Percentiles rank a stretch among this genome's conserved stretches.
Evolutionary conservation across 2,113 vertebrate genomes (phyloP).

Genomic region (Todiramphus saurophagus): DNA sequence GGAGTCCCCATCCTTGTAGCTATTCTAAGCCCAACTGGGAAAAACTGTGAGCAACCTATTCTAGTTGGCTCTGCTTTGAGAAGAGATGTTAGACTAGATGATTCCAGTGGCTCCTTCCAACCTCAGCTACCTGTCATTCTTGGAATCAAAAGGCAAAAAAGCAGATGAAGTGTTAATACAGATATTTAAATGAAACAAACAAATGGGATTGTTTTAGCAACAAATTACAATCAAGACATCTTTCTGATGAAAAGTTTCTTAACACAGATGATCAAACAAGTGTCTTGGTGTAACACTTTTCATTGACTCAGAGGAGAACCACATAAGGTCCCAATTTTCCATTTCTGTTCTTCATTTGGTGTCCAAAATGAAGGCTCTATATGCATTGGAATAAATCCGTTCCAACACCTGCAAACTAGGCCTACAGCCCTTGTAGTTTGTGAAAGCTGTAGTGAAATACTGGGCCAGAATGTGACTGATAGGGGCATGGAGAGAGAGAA

Average conservation of each 20-base stretch:
- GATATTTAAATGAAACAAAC: not conserved
- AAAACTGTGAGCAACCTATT: not conserved
- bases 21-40: not conserved
- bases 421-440: not conserved
- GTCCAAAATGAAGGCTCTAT: not conserved
- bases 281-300: not conserved
- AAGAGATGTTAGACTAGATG: not conserved
- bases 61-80: not conserved
- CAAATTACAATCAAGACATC: not conserved
- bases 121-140: not conserved
- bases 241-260: not conserved
- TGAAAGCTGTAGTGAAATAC: not conserved
- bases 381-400: not conserved
- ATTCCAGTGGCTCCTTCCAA: not conserved
- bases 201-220: not conserved
- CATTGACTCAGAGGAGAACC: not conserved
- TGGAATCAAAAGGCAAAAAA: not conserved
- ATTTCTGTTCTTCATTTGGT: not conserved
- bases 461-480: not conserved
- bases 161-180: not conserved
- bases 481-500: not conserved
- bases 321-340: not conserved
- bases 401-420: not conserved
- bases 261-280: not conserved
- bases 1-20: not conserved